phyloP scores from a whole-genome alignment of 2,888 invertebrate species.

The Ormia ochracea region DNA sequence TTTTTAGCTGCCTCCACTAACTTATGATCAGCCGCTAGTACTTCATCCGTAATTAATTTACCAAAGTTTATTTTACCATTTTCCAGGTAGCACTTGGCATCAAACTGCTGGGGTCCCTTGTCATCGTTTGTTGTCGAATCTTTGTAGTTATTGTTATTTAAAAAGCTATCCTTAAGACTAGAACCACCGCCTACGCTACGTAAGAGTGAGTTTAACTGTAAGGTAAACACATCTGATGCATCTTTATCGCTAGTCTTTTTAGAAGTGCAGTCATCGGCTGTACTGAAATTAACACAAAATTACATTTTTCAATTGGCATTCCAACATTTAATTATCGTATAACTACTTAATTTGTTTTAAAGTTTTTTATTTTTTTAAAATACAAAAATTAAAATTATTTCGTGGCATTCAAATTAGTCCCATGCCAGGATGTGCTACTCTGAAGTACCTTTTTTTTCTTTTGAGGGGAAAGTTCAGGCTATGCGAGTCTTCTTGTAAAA shows the following conservation, averaged over 20 bases:
- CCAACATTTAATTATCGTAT: too few species aligned
- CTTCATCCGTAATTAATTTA: conserved; percentile 89
- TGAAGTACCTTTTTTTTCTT: too few species aligned
- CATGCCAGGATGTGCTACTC: too few species aligned
- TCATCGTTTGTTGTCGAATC: conserved; percentile 58
- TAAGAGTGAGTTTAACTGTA: conserved; percentile 74
- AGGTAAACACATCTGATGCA: conserved; percentile 73
- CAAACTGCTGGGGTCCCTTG: conserved; percentile 70
- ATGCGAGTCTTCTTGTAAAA: too few species aligned
- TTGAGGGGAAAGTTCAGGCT: too few species aligned
- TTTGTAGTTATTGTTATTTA: conserved; percentile 68
- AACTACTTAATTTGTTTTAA: too few species aligned
- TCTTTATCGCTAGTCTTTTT: conserved; percentile 77
- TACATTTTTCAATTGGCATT: background rate
- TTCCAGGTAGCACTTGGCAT: conserved; percentile 82
- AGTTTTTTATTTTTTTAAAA: too few species aligned
- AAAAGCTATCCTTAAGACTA: conserved; percentile 71
- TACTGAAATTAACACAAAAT: conserved; percentile 2
- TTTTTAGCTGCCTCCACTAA: conserved; percentile 90
- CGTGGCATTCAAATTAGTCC: too few species aligned
- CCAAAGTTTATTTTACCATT: conserved; percentile 88
- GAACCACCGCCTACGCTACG: conserved; percentile 66
- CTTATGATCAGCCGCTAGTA: conserved; percentile 88
- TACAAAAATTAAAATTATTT: too few species aligned
- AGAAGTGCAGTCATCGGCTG: conserved; percentile 78